A percentile compares a stretch with the other conserved stretches of the same genome.
Evolutionary conservation across 2,888 invertebrate genomes (phyloP).

Genomic region (Drosophila ustulata): DNA sequence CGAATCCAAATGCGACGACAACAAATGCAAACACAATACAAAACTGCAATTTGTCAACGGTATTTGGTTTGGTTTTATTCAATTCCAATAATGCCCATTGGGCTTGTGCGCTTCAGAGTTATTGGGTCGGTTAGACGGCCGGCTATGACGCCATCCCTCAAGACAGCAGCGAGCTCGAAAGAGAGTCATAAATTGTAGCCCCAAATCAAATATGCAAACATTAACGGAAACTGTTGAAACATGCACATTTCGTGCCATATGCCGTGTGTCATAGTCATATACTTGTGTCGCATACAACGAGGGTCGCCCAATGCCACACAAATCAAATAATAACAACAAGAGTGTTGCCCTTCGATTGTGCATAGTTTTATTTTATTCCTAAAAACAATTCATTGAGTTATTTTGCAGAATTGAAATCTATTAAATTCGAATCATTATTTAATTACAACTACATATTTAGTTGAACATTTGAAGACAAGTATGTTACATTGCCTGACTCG

Average conservation of each 20-base stretch:
- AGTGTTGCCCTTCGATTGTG: too few relatives aligned
- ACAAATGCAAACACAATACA: neutral
- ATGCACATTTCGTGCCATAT: conserved; percentile 42
- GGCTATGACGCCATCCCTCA: neutral
- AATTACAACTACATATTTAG: too few relatives aligned
- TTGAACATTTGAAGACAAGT: neutral
- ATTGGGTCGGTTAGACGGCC: neutral
- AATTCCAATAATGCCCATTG: neutral
- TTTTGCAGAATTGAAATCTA: too few relatives aligned
- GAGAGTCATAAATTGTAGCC: conserved; percentile 34
- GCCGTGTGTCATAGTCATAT: conserved; percentile 18
- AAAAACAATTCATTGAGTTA: too few relatives aligned
- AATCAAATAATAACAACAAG: neutral
- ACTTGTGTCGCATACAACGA: neutral
- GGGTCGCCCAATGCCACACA: neutral
- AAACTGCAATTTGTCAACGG: conserved; percentile 2
- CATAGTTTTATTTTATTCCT: too few relatives aligned
- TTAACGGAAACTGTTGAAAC: conserved; percentile 46
- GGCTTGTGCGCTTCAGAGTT: neutral
- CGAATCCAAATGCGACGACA: neutral
- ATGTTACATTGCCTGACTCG: too few relatives aligned
- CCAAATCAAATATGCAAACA: conserved; percentile 43
- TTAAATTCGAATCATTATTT: too few relatives aligned
- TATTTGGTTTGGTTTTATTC: neutral
- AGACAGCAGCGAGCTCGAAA: conserved; percentile 14